Base-by-base conservation (phyloP, 2,797 vertebrate genomes). In the Ctenosaura bakeri region DNA sequence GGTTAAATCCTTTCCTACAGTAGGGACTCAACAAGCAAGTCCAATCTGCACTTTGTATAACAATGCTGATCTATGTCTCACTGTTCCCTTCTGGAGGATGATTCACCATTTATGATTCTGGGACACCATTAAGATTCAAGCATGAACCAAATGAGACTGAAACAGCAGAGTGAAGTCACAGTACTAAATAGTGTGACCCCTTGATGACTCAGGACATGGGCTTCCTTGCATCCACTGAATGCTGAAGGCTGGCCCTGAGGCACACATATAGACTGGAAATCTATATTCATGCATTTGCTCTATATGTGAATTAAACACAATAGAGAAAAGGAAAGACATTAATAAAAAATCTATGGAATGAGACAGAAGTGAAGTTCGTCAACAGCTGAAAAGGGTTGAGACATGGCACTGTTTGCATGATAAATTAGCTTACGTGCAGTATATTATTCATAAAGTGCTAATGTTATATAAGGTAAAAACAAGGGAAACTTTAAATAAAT, bases 401-500 rank as follows among this genome's bases (percentile, higher is more conserved):
- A 71, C 56, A 84, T 73, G 7, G 74, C 0, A 0, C 52, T 88
- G 73, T 91, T 93, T 89, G 32, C 89, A 91, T 62, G 76, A 92
- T 94, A 90, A 95, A 94, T 80, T 93, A 92, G 87, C 84, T 90
- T 82, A 52, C 82, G 71, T 54, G 1, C 18, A 50, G 26, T 52
- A 71, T 87, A 90, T 93, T 92, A 92, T 94, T 94, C 90, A 86
- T 79, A 74, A 89, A 50, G 92, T 93, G 87, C 56, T 71, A 86
- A 93, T 88, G 54, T 87, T 73, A 83, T 93, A 88, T 1, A 73
- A 92, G 87, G 83, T 84, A 93, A 92, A 91, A 35, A 93, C 92
- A 14, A 89, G 93, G 85, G 86, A 91, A 94, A 93, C 8, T 83
- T 91, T 90, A 90, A 89, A 62, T 87, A 92, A 5, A 86, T 93